Percentiles rank a stretch among this genome's conserved stretches.
Conservation (phyloP, 53 echinoderm and acorn worm genomes). For the Holothuria scabra region DNA sequence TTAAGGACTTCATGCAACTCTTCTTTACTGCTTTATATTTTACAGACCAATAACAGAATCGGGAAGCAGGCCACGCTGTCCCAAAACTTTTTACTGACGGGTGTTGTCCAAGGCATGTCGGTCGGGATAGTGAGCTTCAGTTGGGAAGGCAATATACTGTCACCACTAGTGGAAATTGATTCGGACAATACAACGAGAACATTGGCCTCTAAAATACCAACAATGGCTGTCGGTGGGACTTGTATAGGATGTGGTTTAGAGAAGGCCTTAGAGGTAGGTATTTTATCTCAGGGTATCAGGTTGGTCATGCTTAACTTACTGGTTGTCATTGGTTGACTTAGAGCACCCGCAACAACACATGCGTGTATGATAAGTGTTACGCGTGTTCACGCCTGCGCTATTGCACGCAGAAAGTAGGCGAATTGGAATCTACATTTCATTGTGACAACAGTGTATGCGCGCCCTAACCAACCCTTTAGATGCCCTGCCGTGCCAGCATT, state of each 20-base stretch:
- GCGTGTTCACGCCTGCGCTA: too few relatives aligned
- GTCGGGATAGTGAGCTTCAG: constrained; percentile 72
- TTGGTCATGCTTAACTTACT: too few relatives aligned
- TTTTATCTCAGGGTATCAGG: not conserved
- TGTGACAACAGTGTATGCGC: too few relatives aligned
- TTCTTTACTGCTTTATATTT: not conserved
- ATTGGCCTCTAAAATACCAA: constrained; percentile 38
- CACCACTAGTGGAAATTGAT: constrained; percentile 32
- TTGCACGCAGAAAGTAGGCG: too few relatives aligned
- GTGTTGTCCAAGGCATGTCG: constrained; percentile 57
- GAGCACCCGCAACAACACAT: too few relatives aligned
- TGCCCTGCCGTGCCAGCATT: too few relatives aligned
- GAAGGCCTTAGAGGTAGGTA: constrained; percentile 56
- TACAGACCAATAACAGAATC: constrained; percentile 33
- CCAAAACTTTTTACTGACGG: constrained; percentile 62
- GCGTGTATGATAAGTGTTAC: too few relatives aligned
- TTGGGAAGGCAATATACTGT: not conserved
- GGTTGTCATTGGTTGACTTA: too few relatives aligned
- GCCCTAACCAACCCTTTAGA: too few relatives aligned
- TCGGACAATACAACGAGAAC: constrained; percentile 32
- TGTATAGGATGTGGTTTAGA: constrained; percentile 73
- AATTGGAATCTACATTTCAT: too few relatives aligned
- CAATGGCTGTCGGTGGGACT: constrained; percentile 53
- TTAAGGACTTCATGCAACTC: too few relatives aligned
- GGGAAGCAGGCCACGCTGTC: constrained; percentile 47